phyloP scores from a whole-genome alignment of 2,797 vertebrate genomes.

The Phoeniculus purpureus region DNA sequence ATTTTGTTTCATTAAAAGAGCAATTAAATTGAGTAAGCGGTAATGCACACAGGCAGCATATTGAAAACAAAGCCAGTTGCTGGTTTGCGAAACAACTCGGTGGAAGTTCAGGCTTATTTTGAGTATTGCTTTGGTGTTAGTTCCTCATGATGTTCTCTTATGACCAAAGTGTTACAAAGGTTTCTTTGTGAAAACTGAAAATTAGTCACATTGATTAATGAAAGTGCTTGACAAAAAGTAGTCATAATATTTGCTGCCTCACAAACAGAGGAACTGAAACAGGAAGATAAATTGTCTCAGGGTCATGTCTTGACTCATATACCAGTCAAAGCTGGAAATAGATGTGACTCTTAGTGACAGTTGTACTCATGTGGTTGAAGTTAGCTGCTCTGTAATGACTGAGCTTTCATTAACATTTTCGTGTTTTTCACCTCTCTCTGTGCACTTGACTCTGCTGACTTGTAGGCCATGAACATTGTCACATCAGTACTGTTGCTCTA shows the following conservation, averaged over 20 bases:
- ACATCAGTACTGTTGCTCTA: constrained; percentile 94
- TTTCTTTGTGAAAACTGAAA: background rate
- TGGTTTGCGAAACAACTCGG: background rate
- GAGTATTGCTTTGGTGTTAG: background rate
- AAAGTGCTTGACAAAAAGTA: background rate
- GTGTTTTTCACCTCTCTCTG: background rate
- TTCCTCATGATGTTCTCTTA: background rate
- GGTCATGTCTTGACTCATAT: background rate
- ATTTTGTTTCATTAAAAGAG: background rate
- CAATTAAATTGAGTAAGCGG: background rate
- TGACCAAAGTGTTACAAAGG: background rate
- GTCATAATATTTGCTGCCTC: background rate
- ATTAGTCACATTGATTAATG: background rate
- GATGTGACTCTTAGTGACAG: background rate
- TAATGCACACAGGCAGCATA: background rate
- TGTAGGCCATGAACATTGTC: constrained; percentile 97
- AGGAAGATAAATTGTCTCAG: background rate
- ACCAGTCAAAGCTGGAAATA: constrained; percentile 9
- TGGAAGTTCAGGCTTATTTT: background rate
- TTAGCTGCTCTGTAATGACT: background rate
- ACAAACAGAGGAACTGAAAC: constrained; percentile 33
- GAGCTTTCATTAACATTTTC: background rate
- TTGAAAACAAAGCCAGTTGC: background rate
- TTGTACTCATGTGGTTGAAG: background rate
- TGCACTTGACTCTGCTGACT: background rate